A percentile compares a stretch with the other conserved stretches of the same genome.
phyloP scores from a whole-genome alignment of 2,797 vertebrate genomes.

The Phoxinus dragarum region DNA sequence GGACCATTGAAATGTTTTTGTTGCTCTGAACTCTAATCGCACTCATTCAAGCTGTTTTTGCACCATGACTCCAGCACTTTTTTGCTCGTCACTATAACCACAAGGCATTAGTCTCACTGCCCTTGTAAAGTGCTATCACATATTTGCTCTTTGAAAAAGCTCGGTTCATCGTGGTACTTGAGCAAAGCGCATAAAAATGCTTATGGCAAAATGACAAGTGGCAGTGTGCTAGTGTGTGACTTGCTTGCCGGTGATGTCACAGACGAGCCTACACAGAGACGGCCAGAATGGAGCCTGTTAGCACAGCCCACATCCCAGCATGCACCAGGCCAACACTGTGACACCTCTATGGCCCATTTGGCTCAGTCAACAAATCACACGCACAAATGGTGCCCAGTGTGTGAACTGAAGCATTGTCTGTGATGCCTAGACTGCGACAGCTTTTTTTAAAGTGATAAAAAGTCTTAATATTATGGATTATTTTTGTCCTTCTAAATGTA shows the following conservation, averaged over 20 bases:
- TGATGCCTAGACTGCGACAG: background rate
- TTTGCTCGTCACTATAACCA: background rate
- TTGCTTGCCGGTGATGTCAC: slow-evolving; percentile 24
- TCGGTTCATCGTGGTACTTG: background rate
- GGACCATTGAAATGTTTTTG: background rate
- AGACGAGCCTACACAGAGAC: slow-evolving; percentile 14
- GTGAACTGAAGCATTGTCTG: slow-evolving; percentile 19
- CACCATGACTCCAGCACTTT: background rate
- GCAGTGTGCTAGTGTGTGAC: slow-evolving; percentile 10
- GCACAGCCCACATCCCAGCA: slow-evolving; percentile 32
- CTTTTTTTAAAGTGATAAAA: slow-evolving; percentile 5
- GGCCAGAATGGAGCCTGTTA: slow-evolving; percentile 6
- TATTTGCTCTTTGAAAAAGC: background rate
- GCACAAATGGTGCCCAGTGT: slow-evolving; percentile 23
- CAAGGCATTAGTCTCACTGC: background rate
- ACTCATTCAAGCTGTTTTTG: background rate
- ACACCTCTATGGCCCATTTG: slow-evolving; percentile 37
- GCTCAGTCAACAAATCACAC: slow-evolving; percentile 33
- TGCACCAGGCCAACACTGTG: slow-evolving; percentile 30
- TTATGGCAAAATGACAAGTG: background rate
- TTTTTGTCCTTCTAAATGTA: slow-evolving; percentile 22
- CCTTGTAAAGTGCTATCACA: background rate
- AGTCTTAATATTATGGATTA: background rate
- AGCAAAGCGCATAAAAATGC: slow-evolving; percentile 7
- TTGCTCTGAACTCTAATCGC: background rate